These are phyloP conservation scores for Piezodorus guildinii DNA, from an alignment of 1,140 invertebrate species.

Conservation along the genomic window DNA sequence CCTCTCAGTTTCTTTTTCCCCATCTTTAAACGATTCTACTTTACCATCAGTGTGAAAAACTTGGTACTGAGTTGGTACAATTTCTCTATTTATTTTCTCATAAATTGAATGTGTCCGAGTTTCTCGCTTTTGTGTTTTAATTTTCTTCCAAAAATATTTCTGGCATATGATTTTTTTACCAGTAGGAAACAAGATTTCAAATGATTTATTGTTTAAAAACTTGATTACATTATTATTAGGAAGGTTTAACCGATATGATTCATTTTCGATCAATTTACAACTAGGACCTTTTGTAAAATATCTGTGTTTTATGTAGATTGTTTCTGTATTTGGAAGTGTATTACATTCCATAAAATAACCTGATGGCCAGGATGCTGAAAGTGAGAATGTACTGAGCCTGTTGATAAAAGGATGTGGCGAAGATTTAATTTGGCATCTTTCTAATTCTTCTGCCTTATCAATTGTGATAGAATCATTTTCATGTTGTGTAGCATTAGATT, in stretches of 20 bases:
- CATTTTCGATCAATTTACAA: neutral
- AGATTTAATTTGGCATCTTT: neutral
- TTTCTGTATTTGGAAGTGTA: neutral
- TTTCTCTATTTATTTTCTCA: too few relatives aligned
- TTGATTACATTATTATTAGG: neutral
- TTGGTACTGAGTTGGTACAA: neutral
- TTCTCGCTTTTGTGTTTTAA: too few relatives aligned
- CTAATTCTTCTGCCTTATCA: neutral
- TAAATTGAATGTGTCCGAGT: too few relatives aligned
- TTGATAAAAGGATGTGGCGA: neutral
- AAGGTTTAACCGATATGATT: neutral
- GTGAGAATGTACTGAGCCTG: neutral
- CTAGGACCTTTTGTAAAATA: neutral
- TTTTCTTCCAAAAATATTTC: neutral
- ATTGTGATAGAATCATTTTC: neutral
- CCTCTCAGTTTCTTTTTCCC: neutral
- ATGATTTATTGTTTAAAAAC: neutral
- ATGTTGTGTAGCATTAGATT: too few relatives aligned
- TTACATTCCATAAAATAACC: neutral
- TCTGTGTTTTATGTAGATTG: neutral
- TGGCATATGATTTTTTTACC: constrained; percentile 2
- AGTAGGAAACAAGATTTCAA: neutral
- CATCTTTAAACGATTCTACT: neutral
- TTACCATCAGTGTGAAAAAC: neutral
- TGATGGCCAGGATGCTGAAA: neutral